A percentile compares a stretch with the other conserved stretches of the same genome.
Evolutionary conservation across 2,888 invertebrate genomes (phyloP).

Genomic region (Spatulosminthurus flaviceps): DNA sequence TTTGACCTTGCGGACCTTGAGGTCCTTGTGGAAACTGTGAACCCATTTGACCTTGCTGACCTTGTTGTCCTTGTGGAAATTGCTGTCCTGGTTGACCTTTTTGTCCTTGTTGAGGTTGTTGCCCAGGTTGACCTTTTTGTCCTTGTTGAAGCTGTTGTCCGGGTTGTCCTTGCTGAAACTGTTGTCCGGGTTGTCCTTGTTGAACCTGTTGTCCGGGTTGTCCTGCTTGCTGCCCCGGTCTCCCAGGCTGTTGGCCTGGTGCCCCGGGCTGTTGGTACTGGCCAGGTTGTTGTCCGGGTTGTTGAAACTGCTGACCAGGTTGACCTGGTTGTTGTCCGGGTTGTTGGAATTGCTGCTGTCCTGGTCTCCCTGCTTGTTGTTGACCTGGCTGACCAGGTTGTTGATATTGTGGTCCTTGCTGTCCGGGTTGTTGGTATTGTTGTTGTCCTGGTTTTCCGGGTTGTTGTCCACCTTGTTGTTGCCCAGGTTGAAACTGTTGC

Average conservation of each 20-base stretch:
- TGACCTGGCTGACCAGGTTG: background rate
- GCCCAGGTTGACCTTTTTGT: constrained; percentile 18
- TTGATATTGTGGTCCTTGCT: background rate
- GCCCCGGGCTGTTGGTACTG: background rate
- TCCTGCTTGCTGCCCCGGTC: constrained; percentile 14
- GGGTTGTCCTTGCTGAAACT: background rate
- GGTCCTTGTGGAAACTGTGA: background rate
- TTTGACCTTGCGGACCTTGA: constrained; percentile 1
- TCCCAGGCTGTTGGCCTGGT: background rate
- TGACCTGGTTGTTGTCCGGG: constrained; percentile 3
- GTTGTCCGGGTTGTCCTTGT: background rate
- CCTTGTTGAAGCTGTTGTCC: constrained; percentile 11
- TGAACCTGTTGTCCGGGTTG: background rate
- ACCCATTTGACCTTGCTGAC: background rate
- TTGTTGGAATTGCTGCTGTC: background rate
- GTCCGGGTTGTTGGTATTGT: constrained; percentile 6
- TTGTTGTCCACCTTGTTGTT: constrained; percentile 26
- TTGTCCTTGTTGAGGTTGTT: constrained; percentile 22
- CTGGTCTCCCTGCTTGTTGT: constrained; percentile 7
- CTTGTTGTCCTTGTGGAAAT: constrained; percentile 18
- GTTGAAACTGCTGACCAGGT: constrained; percentile 3
- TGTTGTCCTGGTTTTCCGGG: constrained; percentile 19
- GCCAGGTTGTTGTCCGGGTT: constrained; percentile 5
- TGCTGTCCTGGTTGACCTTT: constrained; percentile 13
- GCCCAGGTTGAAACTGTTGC: background rate